Conservation (phyloP, 1,140 invertebrate species). For the Brachionus plicatilis region DNA sequence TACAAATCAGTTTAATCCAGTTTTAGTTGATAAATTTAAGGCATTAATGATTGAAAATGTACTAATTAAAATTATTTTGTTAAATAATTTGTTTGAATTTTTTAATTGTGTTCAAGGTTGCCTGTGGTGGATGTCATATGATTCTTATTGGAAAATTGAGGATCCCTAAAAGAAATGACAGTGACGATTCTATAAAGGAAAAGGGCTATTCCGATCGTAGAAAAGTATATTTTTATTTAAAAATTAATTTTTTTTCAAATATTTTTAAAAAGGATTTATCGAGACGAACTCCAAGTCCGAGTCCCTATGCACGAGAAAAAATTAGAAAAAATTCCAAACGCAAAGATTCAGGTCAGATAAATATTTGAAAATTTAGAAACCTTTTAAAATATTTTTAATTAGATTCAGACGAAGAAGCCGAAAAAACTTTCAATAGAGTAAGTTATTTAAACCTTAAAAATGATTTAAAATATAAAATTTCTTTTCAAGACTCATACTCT, state of each 20-base stretch:
- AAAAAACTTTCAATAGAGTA: conserved; percentile 31
- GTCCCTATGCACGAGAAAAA: not conserved
- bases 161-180: not conserved
- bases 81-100: not conserved
- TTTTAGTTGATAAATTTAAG: conserved; percentile 32
- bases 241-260: not conserved
- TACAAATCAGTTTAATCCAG: conserved; percentile 21
- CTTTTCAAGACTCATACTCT: conserved; percentile 20
- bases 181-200: conserved; percentile 3
- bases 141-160: conserved; percentile 20
- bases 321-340: not conserved
- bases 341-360: conserved; percentile 17
- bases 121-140: conserved; percentile 37
- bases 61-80: not conserved
- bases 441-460: not conserved
- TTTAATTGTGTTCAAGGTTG: not conserved
- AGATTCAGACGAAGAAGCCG: conserved; percentile 11
- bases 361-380: not conserved
- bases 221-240: not conserved
- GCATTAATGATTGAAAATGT: conserved; percentile 24
- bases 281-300: not conserved
- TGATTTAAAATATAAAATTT: not conserved
- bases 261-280: not conserved
- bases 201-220: not conserved
- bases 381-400: not conserved